A percentile compares a stretch with the other conserved stretches of the same genome.
phyloP scores from a whole-genome alignment of 2,888 invertebrate genomes.

The Willowsia nigromaculata region DNA sequence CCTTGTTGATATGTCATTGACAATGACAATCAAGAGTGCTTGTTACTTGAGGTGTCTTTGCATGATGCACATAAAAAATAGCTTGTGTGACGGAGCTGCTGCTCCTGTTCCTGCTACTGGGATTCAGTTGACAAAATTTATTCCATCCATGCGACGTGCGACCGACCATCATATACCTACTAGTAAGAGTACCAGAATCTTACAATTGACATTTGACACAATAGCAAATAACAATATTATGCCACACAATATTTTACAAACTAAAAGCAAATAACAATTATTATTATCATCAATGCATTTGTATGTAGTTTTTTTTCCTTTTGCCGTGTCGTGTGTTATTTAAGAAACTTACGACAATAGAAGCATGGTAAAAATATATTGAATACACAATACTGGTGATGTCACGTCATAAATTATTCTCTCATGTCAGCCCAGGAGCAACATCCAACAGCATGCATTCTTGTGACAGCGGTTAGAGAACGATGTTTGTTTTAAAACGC shows the following conservation, averaged over 20 bases:
- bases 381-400: slow-evolving; percentile 41
- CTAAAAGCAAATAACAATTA: slow-evolving; percentile 1
- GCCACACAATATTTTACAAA: neutral
- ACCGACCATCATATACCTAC: neutral
- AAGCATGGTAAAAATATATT: slow-evolving; percentile 24
- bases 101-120: slow-evolving; percentile 59
- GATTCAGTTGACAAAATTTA: slow-evolving; percentile 56
- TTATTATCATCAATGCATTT: neutral
- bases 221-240: slow-evolving; percentile 8
- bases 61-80: slow-evolving; percentile 26
- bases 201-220: slow-evolving; percentile 58
- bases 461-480: slow-evolving; percentile 8
- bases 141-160: neutral
- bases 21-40: slow-evolving; percentile 52
- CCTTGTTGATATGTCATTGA: slow-evolving; percentile 24
- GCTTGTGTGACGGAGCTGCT: slow-evolving; percentile 6
- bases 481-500: neutral
- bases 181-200: neutral
- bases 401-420: slow-evolving; percentile 61
- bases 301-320: neutral
- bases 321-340: slow-evolving; percentile 15
- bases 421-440: slow-evolving; percentile 41
- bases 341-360: slow-evolving; percentile 15
- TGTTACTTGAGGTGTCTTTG: slow-evolving; percentile 16
- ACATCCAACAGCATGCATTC: slow-evolving; percentile 50